Evolutionary conservation across 92 coral and sea anemone genomes (phyloP).

Genomic region (Bergia puertoricense): DNA sequence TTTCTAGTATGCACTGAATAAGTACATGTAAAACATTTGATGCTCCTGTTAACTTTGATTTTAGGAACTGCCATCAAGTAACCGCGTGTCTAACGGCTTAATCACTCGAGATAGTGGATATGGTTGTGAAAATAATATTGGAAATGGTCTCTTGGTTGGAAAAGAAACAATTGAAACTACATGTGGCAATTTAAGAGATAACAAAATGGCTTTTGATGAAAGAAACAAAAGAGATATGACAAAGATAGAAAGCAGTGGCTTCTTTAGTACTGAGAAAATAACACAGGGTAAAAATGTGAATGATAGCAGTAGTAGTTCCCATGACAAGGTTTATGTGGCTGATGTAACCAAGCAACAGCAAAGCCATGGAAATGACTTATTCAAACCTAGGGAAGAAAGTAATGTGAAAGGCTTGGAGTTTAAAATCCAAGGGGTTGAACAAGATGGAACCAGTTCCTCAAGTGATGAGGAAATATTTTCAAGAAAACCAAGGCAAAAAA

Average conservation of each 20-base stretch:
- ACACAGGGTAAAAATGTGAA: background rate
- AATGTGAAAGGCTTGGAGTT: too few species aligned
- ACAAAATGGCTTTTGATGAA: background rate
- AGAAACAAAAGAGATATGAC: background rate
- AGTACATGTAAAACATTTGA: too few species aligned
- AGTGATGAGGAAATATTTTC: too few species aligned
- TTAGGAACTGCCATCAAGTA: constrained; percentile 3
- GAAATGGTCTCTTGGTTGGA: background rate
- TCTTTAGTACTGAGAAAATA: background rate
- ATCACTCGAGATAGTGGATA: background rate
- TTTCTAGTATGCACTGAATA: too few species aligned
- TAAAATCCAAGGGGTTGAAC: too few species aligned
- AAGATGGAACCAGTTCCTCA: too few species aligned
- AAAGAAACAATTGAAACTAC: background rate
- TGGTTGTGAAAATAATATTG: background rate
- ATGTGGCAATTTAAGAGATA: background rate
- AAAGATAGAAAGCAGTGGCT: background rate
- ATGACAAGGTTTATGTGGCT: background rate
- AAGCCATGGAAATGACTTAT: too few species aligned
- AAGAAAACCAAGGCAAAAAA: too few species aligned
- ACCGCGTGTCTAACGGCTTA: background rate
- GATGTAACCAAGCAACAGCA: background rate
- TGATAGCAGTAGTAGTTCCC: background rate
- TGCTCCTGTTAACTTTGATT: background rate
- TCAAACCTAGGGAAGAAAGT: too few species aligned